Evolutionary conservation across 2,888 invertebrate species (phyloP), one percentile per base, ranked within the genome.

Genomic region (Tenthredo mesomela): DNA sequence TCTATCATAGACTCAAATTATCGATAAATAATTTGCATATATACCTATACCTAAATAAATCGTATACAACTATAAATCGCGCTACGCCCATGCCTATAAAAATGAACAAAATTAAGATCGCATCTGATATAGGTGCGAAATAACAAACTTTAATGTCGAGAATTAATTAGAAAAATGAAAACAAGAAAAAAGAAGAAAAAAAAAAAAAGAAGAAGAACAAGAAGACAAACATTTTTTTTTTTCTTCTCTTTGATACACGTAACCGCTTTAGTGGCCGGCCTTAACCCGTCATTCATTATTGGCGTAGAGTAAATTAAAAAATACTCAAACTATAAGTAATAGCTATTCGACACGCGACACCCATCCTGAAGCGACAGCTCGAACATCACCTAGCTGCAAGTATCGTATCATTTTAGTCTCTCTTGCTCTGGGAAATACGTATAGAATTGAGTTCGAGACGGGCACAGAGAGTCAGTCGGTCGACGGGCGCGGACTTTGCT

Each of bases 401-500:
- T 58, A 33, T 61, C 77, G 61, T 58, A 61, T 58, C 61, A 61
- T 61, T 21, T 58, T 50, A 80, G 80, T n/a, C 58, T 61, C 73
- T 37, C 80, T 40, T 61, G 33, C 54, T 77, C 50, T 25, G 40
- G 40, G 18, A 43, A 9, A 43, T 43, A 47, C 67, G n/a, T n/a
- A 82, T 82, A 82, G 61, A 40, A 80, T 80, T 80, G 37, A 61
- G 80, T 80, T 67, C 82, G 82, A 54, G 82, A 82, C 67, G 82
- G 82, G 67, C 67, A 67, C 43, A 67, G 82, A 70, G 67, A 82
- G 82, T 82, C 82, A 82, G 82, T 82, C 70, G 82, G 82, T 82
- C 82, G 82, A 82, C 82, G 82, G 82, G 82, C 82, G 47, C 47
- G 82, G 82, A 82, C 80, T 80, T 61, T 61, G 80, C 80, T 80